phyloP scores from a whole-genome alignment of 1,140 invertebrate species.

The Ooceraea biroi region DNA sequence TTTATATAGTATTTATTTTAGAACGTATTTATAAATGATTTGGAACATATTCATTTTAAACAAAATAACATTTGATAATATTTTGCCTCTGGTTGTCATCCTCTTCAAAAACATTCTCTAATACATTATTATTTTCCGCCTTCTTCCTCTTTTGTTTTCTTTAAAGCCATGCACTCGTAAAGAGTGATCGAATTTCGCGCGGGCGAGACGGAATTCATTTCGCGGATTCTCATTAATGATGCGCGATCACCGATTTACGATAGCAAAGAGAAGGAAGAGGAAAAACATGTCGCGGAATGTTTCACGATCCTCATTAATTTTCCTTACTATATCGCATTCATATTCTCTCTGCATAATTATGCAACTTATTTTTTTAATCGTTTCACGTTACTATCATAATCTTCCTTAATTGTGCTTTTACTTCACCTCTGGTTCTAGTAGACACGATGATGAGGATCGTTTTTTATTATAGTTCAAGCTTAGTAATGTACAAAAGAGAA shows the following conservation, averaged over 20 bases:
- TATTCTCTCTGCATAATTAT: not conserved
- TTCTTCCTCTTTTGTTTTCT: not conserved
- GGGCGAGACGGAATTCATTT: not conserved
- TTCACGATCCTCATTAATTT: slow-evolving; percentile 15
- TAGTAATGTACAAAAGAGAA: not conserved
- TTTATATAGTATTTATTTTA: not conserved
- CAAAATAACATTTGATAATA: not conserved
- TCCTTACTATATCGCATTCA: not conserved
- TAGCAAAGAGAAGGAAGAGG: not conserved
- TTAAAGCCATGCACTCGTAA: not conserved
- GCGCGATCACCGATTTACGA: not conserved
- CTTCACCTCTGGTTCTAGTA: not conserved
- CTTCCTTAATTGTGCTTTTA: not conserved
- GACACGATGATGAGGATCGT: slow-evolving; percentile 4
- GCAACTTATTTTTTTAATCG: not conserved
- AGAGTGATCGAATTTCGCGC: not conserved
- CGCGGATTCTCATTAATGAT: slow-evolving; percentile 11
- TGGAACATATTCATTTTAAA: too few relatives aligned
- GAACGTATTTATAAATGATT: too few relatives aligned
- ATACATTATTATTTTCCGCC: not conserved
- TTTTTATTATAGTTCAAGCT: not conserved
- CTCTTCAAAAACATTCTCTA: not conserved
- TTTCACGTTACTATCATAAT: not conserved
- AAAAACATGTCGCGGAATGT: slow-evolving; percentile 1
- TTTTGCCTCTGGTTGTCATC: not conserved